Conservation (phyloP, 2,888 invertebrate genomes). For the Stratiomys singularior region DNA sequence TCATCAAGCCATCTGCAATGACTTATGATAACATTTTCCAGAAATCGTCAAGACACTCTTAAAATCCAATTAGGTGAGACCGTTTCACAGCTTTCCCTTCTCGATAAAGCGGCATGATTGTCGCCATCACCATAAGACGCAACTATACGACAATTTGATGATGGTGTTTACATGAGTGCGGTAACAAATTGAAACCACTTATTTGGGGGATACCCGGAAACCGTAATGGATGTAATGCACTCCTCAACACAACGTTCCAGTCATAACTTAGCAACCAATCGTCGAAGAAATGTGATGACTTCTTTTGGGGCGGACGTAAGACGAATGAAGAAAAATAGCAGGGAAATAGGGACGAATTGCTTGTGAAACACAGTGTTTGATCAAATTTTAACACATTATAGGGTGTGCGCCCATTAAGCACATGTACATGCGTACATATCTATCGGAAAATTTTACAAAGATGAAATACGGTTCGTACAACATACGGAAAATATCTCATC, state of each 20-base stretch:
- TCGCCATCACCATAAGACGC: constrained; percentile 35
- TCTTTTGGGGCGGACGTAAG: too few relatives aligned
- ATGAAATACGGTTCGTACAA: too few relatives aligned
- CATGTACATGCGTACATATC: too few relatives aligned
- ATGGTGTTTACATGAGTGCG: constrained; percentile 32
- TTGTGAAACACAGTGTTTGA: too few relatives aligned
- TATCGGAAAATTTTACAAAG: too few relatives aligned
- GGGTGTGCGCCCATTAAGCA: too few relatives aligned
- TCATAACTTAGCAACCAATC: constrained; percentile 20
- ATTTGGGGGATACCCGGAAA: constrained; percentile 34
- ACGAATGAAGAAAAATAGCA: not conserved
- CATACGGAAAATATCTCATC: too few relatives aligned
- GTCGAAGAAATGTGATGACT: not conserved
- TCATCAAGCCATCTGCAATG: constrained; percentile 23
- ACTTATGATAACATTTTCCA: constrained; percentile 7
- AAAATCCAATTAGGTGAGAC: constrained; percentile 17
- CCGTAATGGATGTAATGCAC: constrained; percentile 19
- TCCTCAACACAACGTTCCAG: not conserved
- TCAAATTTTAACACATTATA: too few relatives aligned
- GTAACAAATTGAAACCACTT: constrained; percentile 50
- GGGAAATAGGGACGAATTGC: not conserved
- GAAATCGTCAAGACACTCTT: constrained; percentile 12
- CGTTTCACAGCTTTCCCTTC: constrained; percentile 26
- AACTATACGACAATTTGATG: constrained; percentile 18
- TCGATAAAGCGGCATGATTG: constrained; percentile 38